A percentile compares a stretch with the other conserved stretches of the same genome.
Evolutionary conservation across 2,113 vertebrate genomes (phyloP).

Genomic region (Menidia beryllina): DNA sequence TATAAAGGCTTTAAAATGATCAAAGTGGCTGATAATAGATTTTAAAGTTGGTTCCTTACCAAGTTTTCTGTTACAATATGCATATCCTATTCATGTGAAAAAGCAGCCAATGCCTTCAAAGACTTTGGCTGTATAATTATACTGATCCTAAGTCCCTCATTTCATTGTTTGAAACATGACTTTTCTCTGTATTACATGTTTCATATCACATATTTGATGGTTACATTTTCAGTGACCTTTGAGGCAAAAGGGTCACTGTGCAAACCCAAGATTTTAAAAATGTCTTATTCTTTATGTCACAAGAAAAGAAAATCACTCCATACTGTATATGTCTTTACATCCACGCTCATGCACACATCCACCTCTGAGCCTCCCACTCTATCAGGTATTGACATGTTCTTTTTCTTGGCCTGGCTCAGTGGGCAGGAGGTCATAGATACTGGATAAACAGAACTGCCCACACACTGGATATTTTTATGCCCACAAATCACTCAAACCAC

Average conservation of each 20-base stretch:
- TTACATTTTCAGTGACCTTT: too few species aligned
- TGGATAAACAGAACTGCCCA: slow-evolving; percentile 68
- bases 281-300: background rate
- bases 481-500: slow-evolving; percentile 73
- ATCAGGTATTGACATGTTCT: slow-evolving; percentile 64
- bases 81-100: too few species aligned
- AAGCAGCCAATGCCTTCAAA: too few species aligned
- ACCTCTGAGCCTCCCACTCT: slow-evolving; percentile 49
- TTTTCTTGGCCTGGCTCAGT: slow-evolving; percentile 62
- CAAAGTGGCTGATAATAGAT: too few species aligned
- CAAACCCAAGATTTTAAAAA: too few species aligned
- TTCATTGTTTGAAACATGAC: background rate
- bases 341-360: slow-evolving; percentile 18
- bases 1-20: too few species aligned
- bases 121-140: background rate
- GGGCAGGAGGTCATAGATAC: slow-evolving; percentile 69
- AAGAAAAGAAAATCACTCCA: slow-evolving; percentile 24
- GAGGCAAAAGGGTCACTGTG: too few species aligned
- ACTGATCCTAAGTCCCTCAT: background rate
- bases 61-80: too few species aligned
- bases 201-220: too few species aligned
- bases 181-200: too few species aligned
- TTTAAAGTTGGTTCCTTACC: too few species aligned
- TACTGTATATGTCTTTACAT: slow-evolving; percentile 13
- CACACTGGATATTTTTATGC: slow-evolving; percentile 77